Percentiles rank a stretch among this genome's conserved stretches.
Conservation (phyloP, 64 coral and sea anemone species). For the Actinia equina region DNA sequence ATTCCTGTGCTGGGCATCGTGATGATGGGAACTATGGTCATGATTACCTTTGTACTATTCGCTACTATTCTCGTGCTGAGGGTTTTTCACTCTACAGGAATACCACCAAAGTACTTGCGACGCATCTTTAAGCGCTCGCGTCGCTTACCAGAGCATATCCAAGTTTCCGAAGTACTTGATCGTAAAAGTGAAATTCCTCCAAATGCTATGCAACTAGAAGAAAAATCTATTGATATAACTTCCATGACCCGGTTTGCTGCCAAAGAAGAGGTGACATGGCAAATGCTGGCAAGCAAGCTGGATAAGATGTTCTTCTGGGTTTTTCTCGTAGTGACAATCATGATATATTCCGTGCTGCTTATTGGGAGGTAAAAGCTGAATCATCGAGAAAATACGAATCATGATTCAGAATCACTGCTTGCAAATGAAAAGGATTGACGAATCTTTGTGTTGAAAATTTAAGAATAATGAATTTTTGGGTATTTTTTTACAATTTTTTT, state of each 20-base stretch:
- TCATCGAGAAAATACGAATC: neutral
- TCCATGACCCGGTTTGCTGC: neutral
- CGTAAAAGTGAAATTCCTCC: neutral
- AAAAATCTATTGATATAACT: neutral
- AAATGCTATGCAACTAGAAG: neutral
- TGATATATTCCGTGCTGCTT: neutral
- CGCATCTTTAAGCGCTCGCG: neutral
- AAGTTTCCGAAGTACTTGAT: too few relatives aligned
- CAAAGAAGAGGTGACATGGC: slow-evolving; percentile 16
- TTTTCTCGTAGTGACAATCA: neutral
- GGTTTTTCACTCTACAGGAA: slow-evolving; percentile 13
- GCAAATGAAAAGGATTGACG: too few relatives aligned
- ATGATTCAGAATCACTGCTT: too few relatives aligned
- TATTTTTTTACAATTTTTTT: too few relatives aligned
- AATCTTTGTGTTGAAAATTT: too few relatives aligned
- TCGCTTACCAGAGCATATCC: neutral
- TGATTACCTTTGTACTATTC: slow-evolving; percentile 21
- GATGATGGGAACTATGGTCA: slow-evolving; percentile 29
- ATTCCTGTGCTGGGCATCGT: slow-evolving; percentile 42
- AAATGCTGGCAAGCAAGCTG: neutral
- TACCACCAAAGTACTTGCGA: slow-evolving; percentile 31
- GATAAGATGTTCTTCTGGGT: slow-evolving; percentile 20
- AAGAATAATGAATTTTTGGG: too few relatives aligned
- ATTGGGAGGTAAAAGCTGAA: neutral
- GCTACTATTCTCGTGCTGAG: slow-evolving; percentile 35